These are phyloP conservation scores for Eretmocerus hayati DNA, from an alignment of 2,888 invertebrate species.

Conservation along the genomic window DNA sequence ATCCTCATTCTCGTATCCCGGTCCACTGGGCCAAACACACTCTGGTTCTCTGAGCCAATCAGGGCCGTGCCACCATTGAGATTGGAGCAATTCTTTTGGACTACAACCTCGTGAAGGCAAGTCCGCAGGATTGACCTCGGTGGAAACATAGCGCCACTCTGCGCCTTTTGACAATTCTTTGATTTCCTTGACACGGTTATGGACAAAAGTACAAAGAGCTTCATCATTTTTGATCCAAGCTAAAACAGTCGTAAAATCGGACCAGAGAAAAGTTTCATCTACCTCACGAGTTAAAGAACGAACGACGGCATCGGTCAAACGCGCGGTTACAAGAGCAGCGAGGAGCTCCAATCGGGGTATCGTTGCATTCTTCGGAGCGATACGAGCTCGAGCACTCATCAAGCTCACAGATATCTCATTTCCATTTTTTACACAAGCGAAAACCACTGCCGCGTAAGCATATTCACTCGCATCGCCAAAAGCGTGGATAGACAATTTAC, in stretches of 20 bases:
- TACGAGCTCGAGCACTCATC: no score
- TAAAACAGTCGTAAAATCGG: slow-evolving; percentile 4
- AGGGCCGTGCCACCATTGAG: not conserved
- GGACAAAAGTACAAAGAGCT: slow-evolving; percentile 27
- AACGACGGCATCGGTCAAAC: not conserved
- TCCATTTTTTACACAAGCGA: not conserved
- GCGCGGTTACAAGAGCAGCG: slow-evolving; percentile 1
- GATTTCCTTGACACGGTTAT: slow-evolving; percentile 31
- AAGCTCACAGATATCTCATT: no score
- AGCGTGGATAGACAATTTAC: no score
- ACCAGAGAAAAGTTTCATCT: not conserved
- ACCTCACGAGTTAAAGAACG: not conserved
- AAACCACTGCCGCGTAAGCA: slow-evolving; percentile 10
- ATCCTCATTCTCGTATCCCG: not conserved
- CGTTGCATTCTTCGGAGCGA: slow-evolving; percentile 1
- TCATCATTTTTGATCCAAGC: slow-evolving; percentile 11
- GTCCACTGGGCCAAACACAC: not conserved
- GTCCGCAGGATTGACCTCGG: slow-evolving; percentile 19
- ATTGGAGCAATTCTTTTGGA: not conserved
- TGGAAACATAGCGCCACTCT: slow-evolving; percentile 31
- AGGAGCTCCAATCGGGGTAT: slow-evolving; percentile 6
- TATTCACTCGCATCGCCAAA: slow-evolving; percentile 29
- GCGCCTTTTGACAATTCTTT: slow-evolving; percentile 11
- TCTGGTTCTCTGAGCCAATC: not conserved
- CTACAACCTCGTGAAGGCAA: slow-evolving; percentile 27